A percentile compares a stretch with the other conserved stretches of the same genome.
phyloP scores from a whole-genome alignment of 2,113 vertebrate species.

The Megaceryle maxima region DNA sequence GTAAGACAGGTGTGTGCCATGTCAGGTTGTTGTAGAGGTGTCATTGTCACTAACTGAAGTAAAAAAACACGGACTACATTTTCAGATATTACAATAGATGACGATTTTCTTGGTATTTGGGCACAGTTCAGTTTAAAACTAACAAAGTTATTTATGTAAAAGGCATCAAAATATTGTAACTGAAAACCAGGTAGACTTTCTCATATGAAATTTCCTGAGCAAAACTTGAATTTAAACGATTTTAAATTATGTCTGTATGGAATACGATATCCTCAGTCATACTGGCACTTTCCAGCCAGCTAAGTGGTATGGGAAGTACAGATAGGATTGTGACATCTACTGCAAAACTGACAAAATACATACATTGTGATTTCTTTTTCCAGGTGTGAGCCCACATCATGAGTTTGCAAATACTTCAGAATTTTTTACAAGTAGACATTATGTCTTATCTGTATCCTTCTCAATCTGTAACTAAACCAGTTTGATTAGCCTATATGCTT shows the following conservation, averaged over 20 bases:
- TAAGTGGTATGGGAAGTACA: not conserved
- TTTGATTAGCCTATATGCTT: not conserved
- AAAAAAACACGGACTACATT: not conserved
- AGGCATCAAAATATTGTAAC: not conserved
- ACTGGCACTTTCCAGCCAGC: not conserved
- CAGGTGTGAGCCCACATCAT: not conserved
- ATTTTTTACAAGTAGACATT: not conserved
- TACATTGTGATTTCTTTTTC: not conserved
- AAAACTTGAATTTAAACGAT: not conserved
- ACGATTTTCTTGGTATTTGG: not conserved
- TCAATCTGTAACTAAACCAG: not conserved
- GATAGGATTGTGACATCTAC: not conserved
- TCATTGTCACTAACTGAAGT: not conserved
- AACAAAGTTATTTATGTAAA: not conserved
- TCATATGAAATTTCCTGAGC: not conserved
- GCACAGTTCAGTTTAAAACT: not conserved
- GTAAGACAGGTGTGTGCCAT: not conserved
- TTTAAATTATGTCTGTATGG: not conserved
- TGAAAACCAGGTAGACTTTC: not conserved
- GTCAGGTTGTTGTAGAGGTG: not conserved
- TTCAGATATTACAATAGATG: not conserved
- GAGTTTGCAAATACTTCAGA: not conserved
- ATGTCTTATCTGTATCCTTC: not conserved
- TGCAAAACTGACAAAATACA: not conserved
- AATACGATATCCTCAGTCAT: not conserved